These are phyloP conservation scores for Torymus aiolomorphi DNA, from an alignment of 2,888 invertebrate genomes.

Conservation along the genomic window DNA sequence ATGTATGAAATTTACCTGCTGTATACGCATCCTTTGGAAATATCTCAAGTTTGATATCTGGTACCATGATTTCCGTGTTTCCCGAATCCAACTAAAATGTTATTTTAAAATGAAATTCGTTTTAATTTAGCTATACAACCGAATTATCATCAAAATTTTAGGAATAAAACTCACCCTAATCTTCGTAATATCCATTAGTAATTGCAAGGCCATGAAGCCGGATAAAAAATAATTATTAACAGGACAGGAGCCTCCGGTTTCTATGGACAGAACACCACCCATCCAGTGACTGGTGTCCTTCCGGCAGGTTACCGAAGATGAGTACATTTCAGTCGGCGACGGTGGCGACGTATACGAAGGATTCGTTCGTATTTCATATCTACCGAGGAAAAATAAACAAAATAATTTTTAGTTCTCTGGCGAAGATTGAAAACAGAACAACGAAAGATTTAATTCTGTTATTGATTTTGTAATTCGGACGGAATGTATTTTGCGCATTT, in stretches of 20 bases:
- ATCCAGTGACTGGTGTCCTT: conserved; percentile 80
- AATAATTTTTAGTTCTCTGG: neutral
- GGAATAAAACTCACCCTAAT: conserved; percentile 78
- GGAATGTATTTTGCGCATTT: no score
- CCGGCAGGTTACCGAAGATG: conserved; percentile 84
- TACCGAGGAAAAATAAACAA: conserved; percentile 66
- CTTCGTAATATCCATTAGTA: conserved; percentile 84
- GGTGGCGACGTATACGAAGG: conserved; percentile 82
- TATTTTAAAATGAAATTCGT: no score
- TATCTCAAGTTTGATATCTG: conserved; percentile 81
- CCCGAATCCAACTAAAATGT: conserved; percentile 79
- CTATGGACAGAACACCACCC: conserved; percentile 82
- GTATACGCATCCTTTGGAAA: conserved; percentile 86
- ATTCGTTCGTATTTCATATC: conserved; percentile 86
- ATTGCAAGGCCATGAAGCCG: conserved; percentile 85
- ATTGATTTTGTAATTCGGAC: no score
- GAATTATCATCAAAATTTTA: neutral
- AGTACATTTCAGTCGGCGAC: conserved; percentile 81
- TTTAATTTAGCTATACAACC: no score
- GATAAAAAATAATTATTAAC: conserved; percentile 86
- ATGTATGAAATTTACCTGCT: conserved; percentile 73
- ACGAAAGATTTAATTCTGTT: no score
- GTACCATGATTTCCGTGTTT: conserved; percentile 78
- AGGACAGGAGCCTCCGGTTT: conserved; percentile 84
- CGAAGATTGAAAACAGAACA: no score